Base-by-base conservation (phyloP, 2,888 invertebrate genomes). In the Polyommatus iphigenia region DNA sequence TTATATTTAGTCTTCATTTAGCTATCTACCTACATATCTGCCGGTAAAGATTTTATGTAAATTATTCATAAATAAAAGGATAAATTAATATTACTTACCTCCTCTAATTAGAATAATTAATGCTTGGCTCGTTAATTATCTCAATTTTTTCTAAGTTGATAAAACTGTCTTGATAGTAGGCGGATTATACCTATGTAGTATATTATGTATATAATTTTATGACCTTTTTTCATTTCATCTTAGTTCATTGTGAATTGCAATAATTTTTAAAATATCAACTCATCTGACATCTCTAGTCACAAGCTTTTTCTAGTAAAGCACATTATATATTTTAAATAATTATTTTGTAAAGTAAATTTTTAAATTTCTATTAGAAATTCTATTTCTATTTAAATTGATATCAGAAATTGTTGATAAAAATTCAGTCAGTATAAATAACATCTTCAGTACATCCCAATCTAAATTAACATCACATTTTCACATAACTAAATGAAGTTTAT, bases 401-500 rank as follows among this genome's bases (percentile, higher is more conserved):
- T 32, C 32, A 32, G 32, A 18, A 67, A 32, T 29, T 10, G 6
- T 29, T 67, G 6, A 29, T 29, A 67, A 67, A 67, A 29, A 29
- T 67, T 6, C 18, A 67, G 2, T 67, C 67, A 15, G 2, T 32
- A 67, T 67, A 67, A 67, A 29, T 62, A 59, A 8, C 59, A 20
- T 3, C 10, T 24, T 62, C 24, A 15, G 67, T 67, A 18, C 5
- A 32, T 32, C 29, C 6, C 29, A 15, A 24, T 67, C 67, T 4
- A 62, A 62, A 67, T 29, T 10, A 29, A 67, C 67, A 67, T 67
- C 29, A 67, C 67, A 67, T 67, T 67, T 67, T 67, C 67, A 62
- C 62, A 24, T 62, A 62, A 62, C 62, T 62, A 62, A 62, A 78
- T 80, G 80, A 80, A 80, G 79, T 67, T 78, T 80, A 79, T 80